Base-by-base conservation (phyloP, 2,888 invertebrate genomes). In the Rhagium mordax region DNA sequence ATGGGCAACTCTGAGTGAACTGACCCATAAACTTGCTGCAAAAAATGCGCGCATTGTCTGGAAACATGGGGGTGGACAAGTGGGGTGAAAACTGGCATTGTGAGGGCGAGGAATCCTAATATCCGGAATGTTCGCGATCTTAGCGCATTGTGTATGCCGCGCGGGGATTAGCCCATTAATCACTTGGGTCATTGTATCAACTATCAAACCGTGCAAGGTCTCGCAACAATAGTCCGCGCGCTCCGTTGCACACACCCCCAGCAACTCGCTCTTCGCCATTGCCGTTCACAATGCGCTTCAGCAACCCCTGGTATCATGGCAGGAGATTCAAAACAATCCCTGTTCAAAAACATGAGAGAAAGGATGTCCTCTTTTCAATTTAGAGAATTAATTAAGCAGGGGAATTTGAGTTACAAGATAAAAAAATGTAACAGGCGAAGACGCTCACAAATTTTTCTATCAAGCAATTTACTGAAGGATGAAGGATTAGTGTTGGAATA, bases 141-240 rank as follows among this genome's bases (percentile, higher is more conserved):
- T 86, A 75, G 85, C 86, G 86, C 87, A 88, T 88, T 88, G 87
- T 88, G 87, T 87, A 88, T 88, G 87, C 87, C 85, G 86, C 86
- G 86, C 87, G 86, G 87, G 87, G 88, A 88, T 88, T 87, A 88
- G 85, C 84, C 86, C 88, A 88, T 88, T 88, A 87, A 88, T 88
- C 88, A 88, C 87, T 77, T 83, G 85, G 88, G 88, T 88, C 88
- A 88, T 88, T 88, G 88, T 88, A 88, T 88, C 88, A 88, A 88
- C 88, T 88, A 88, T 88, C 88, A 88, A 88, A 88, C 86, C 87
- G 86, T 85, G 87, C 86, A 85, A 87, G 86, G 87, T 86, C 85
- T 86, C 87, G 86, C 87, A 87, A 87, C 87, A 87, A 86, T 86
- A 83, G 86, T 84, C 85, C 82, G 85, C 83, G 82, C 86, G 86